phyloP scores from a whole-genome alignment of 2,888 invertebrate genomes.

The Leptogaster cylindrica region DNA sequence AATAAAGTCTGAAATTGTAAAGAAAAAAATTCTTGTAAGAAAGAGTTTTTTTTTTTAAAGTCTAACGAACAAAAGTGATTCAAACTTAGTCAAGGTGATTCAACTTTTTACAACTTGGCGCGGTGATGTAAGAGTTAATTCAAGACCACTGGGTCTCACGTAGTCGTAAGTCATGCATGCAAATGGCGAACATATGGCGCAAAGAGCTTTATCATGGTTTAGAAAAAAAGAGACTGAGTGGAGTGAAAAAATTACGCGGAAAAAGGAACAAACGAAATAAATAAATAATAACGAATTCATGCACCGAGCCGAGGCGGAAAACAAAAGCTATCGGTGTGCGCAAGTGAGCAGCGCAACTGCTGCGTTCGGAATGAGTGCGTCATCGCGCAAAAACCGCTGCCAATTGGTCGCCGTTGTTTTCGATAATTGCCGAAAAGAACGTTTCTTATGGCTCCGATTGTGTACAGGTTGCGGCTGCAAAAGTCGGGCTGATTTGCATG shows the following conservation, averaged over 20 bases:
- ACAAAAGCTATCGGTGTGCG: background rate
- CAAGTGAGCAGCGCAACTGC: background rate
- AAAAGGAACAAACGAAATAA: background rate
- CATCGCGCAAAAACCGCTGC: background rate
- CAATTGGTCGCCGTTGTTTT: background rate
- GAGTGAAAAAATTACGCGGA: too few relatives aligned
- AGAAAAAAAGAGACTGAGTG: too few relatives aligned
- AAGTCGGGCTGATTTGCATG: too few relatives aligned
- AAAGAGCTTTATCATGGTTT: background rate
- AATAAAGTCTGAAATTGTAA: background rate
- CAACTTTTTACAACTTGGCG: background rate
- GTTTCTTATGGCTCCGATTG: too few relatives aligned
- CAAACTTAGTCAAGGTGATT: background rate
- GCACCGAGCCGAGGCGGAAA: background rate
- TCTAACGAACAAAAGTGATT: background rate
- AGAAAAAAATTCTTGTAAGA: background rate
- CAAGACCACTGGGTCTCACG: background rate
- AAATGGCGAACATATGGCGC: background rate
- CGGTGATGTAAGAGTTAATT: conserved; percentile 1
- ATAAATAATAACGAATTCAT: background rate
- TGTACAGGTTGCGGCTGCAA: too few relatives aligned
- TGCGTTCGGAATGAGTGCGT: background rate
- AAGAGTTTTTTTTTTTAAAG: too few relatives aligned
- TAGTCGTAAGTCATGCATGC: conserved; percentile 4
- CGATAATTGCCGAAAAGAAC: background rate